Evolutionary conservation across 2,113 vertebrate genomes (phyloP).

Genomic region (Mus pahari): DNA sequence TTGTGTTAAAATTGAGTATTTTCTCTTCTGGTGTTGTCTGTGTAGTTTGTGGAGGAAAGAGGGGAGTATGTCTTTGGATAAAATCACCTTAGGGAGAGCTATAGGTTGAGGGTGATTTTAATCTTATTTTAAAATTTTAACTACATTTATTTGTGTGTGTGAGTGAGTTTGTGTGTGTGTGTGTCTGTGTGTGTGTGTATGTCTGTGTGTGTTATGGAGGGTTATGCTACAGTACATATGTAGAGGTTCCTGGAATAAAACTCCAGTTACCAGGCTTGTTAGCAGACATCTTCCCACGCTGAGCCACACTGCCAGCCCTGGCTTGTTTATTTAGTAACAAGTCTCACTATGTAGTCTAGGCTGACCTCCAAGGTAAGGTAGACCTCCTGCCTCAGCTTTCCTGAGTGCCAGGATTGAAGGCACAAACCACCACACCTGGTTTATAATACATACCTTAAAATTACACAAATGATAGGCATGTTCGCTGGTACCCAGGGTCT

Average conservation of each 20-base stretch:
- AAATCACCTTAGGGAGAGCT: neutral
- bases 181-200: neutral
- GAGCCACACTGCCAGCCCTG: neutral
- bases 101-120: neutral
- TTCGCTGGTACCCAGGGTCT: neutral
- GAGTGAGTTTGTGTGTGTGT: neutral
- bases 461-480: neutral
- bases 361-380: neutral
- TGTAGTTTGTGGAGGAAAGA: neutral
- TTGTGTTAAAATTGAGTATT: neutral
- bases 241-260: neutral
- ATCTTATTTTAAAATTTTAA: neutral
- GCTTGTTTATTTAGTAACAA: neutral
- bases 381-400: neutral
- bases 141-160: neutral
- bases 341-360: neutral
- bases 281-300: neutral
- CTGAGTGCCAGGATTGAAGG: neutral
- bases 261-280: neutral
- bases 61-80: neutral
- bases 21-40: neutral
- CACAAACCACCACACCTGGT: neutral
- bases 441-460: neutral
- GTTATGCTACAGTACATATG: neutral
- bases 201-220: neutral